These are phyloP conservation scores for Scartelaos histophorus DNA, from an alignment of 2,113 vertebrate species.

Conservation along the genomic window DNA sequence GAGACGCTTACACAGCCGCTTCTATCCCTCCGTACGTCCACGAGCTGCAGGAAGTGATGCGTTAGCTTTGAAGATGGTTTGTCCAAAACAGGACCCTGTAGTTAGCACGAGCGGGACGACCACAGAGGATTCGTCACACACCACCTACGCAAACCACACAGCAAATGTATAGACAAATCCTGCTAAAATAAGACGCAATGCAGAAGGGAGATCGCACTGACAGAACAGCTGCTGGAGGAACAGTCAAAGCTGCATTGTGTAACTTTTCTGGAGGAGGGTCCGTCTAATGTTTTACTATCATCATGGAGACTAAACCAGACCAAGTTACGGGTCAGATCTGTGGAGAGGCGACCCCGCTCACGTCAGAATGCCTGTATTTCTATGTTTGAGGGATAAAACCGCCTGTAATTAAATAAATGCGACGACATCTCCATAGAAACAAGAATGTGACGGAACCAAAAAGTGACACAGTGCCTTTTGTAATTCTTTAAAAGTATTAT, in stretches of 20 bases:
- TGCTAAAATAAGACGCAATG: constrained; percentile 25
- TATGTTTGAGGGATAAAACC: too few species aligned
- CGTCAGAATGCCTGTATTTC: too few species aligned
- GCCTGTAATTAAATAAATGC: too few species aligned
- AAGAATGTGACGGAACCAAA: too few species aligned
- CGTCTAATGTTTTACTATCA: too few species aligned
- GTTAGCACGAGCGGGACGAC: constrained; percentile 9
- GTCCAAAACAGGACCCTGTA: constrained; percentile 11
- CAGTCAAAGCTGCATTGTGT: neutral
- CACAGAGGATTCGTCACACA: constrained; percentile 14
- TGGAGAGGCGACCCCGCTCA: too few species aligned
- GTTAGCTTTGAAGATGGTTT: constrained; percentile 40
- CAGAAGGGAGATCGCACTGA: constrained; percentile 28
- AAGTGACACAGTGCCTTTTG: too few species aligned
- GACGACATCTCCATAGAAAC: too few species aligned
- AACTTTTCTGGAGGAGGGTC: too few species aligned
- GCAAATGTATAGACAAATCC: neutral
- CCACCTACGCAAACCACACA: constrained; percentile 24
- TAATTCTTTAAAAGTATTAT: too few species aligned
- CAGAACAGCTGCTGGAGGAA: constrained; percentile 38
- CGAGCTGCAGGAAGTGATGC: constrained; percentile 10
- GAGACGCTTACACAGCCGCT: constrained; percentile 19
- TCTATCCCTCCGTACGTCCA: constrained; percentile 9
- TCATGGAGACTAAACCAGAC: too few species aligned
- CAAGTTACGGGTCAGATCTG: too few species aligned